Percentiles rank a stretch among this genome's conserved stretches.
phyloP scores from a whole-genome alignment of 2,888 invertebrate genomes.

The Polia nebulosa region DNA sequence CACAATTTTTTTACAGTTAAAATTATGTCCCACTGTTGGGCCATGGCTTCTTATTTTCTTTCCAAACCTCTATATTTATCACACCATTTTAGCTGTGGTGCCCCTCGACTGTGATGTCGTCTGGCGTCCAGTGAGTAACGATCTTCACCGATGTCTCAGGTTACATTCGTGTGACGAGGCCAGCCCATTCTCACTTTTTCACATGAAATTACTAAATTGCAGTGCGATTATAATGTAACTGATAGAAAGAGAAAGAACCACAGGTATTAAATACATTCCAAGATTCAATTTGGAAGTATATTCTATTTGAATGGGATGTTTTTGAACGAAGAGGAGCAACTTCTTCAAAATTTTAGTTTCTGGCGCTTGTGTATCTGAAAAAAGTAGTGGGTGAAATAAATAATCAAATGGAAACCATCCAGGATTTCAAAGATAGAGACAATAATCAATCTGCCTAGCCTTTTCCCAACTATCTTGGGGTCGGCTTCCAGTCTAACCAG shows the following conservation, averaged over 20 bases:
- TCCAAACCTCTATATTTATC: not conserved
- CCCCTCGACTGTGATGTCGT: too few relatives aligned
- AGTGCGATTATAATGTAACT: slow-evolving; percentile 43
- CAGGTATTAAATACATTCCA: slow-evolving; percentile 56
- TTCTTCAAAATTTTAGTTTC: slow-evolving; percentile 34
- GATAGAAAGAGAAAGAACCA: slow-evolving; percentile 31
- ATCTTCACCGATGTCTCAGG: too few relatives aligned
- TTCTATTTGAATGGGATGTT: slow-evolving; percentile 40
- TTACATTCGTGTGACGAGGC: not conserved
- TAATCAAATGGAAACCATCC: not conserved
- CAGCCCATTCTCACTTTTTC: not conserved
- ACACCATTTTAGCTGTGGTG: too few relatives aligned
- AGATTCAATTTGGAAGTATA: slow-evolving; percentile 30
- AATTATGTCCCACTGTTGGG: not conserved
- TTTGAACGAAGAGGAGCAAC: slow-evolving; percentile 32
- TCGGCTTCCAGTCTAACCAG: too few relatives aligned
- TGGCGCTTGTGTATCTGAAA: slow-evolving; percentile 48
- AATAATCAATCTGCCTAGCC: too few relatives aligned
- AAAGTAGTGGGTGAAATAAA: not conserved
- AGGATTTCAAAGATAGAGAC: too few relatives aligned
- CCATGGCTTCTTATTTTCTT: not conserved
- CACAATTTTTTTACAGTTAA: too few relatives aligned
- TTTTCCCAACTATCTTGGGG: too few relatives aligned
- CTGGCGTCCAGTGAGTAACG: too few relatives aligned
- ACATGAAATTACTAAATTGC: slow-evolving; percentile 41